Percentiles rank a stretch among this genome's conserved stretches.
Evolutionary conservation across 2,113 vertebrate species (phyloP).

Genomic region (Hippocampus guttulatus): DNA sequence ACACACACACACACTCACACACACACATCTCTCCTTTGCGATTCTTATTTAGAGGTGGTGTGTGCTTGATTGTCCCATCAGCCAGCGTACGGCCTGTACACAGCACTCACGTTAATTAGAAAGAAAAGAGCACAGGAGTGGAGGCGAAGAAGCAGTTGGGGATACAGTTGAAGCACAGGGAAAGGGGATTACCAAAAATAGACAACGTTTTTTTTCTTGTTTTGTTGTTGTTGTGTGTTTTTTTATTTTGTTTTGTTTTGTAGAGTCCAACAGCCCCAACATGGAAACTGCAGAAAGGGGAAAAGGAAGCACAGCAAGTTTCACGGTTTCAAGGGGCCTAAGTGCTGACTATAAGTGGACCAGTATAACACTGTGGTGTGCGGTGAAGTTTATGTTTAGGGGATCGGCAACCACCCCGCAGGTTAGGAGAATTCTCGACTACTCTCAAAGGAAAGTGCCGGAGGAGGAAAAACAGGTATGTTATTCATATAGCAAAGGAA

Average conservation of each 20-base stretch:
- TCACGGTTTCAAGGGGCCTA: slow-evolving; percentile 40
- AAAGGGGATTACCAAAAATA: slow-evolving; percentile 38
- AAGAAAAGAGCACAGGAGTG: slow-evolving; percentile 49
- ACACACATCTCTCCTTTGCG: slow-evolving; percentile 21
- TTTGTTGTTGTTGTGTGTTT: neutral
- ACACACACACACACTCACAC: slow-evolving; percentile 12
- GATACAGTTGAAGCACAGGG: slow-evolving; percentile 32
- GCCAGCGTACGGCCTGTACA: slow-evolving; percentile 43
- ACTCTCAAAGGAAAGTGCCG: neutral
- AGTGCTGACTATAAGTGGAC: slow-evolving; percentile 50
- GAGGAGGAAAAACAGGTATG: slow-evolving; percentile 9
- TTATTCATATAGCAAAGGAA: slow-evolving; percentile 2
- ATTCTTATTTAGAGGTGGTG: slow-evolving; percentile 42
- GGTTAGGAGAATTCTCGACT: slow-evolving; percentile 14
- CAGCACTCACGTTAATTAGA: slow-evolving; percentile 65
- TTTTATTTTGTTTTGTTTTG: slow-evolving; percentile 11
- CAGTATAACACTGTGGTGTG: slow-evolving; percentile 17
- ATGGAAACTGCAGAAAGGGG: slow-evolving; percentile 5
- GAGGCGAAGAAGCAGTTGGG: slow-evolving; percentile 36
- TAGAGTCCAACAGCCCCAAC: slow-evolving; percentile 22
- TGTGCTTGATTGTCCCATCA: slow-evolving; percentile 54
- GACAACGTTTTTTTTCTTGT: slow-evolving; percentile 6
- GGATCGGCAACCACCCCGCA: slow-evolving; percentile 8
- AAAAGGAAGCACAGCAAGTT: slow-evolving; percentile 27
- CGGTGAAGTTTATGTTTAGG: slow-evolving; percentile 28